Evolutionary conservation across 2,888 invertebrate species (phyloP), one percentile per base, ranked within the genome.

Genomic region (Coenonympha arcania): DNA sequence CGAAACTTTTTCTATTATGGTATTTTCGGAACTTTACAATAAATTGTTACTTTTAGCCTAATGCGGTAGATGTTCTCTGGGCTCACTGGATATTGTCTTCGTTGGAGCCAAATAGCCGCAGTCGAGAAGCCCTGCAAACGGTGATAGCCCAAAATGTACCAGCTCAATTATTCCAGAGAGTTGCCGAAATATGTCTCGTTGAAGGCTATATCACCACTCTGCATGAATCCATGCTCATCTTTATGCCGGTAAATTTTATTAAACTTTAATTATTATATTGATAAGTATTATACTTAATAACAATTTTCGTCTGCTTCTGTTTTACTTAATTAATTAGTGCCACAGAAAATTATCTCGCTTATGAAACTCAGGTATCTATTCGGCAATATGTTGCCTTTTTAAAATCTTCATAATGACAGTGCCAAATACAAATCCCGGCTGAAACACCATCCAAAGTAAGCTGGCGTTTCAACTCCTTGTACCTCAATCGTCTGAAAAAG

Each of bases 221-320:
- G 18, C 84, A 88, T 40, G 89, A 90, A 61, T 91, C 92, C 53
- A 89, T 92, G 65, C 75, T 87, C 37, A 89, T 93, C 60, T 94
- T 94, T 71, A 88, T 92, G 73, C 89, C 91, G 59, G 91, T 91
- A 75, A 78, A 82, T 6, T 4, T 16, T 0, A 3, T 13, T 4
- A 8, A 3, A 15, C 30, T 4, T 2, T 13, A 13, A 30, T 26
- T 26, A 9, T n/a, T n/a, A n/a, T n/a, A n/a, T n/a, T n/a, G n/a
- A n/a, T n/a, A n/a, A n/a, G n/a, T n/a, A n/a, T n/a, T n/a, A n/a
- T n/a, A n/a, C n/a, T n/a, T n/a, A n/a, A n/a, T n/a, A n/a, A n/a
- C n/a, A n/a, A n/a, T n/a, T n/a, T n/a, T n/a, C n/a, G n/a, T n/a
- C n/a, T n/a, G n/a, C n/a, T n/a, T n/a, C n/a, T n/a, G n/a, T n/a